A percentile compares a stretch with the other conserved stretches of the same genome.
phyloP scores from a whole-genome alignment of 2,113 vertebrate species.

The Silurus asotus region DNA sequence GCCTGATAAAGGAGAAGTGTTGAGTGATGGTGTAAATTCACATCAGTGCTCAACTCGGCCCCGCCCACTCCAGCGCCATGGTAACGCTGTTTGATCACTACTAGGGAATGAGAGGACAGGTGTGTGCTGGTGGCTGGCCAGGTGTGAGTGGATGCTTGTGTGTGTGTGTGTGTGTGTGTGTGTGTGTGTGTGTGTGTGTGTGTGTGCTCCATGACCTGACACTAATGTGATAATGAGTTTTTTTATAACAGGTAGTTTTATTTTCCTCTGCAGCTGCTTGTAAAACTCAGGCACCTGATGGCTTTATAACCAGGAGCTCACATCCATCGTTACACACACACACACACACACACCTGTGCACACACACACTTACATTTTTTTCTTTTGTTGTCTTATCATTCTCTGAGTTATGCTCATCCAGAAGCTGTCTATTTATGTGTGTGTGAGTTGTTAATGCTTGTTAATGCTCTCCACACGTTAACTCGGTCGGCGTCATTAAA shows the following conservation, averaged over 20 bases:
- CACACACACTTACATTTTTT: constrained; percentile 19
- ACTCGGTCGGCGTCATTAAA: constrained; percentile 20
- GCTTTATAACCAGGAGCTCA: constrained; percentile 40
- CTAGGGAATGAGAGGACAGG: constrained; percentile 49
- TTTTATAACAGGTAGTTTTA: constrained; percentile 32
- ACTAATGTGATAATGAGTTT: constrained; percentile 59
- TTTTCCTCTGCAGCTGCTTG: constrained; percentile 27
- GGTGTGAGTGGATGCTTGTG: constrained; percentile 40
- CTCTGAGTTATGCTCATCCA: constrained; percentile 49
- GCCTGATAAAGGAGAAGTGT: constrained; percentile 40
- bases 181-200: constrained; percentile 14
- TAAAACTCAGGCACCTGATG: constrained; percentile 36
- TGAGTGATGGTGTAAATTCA: constrained; percentile 36
- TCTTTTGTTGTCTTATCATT: constrained; percentile 45
- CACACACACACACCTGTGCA: background rate
- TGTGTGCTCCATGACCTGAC: constrained; percentile 45
- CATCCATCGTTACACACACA: background rate
- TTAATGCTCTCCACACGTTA: background rate
- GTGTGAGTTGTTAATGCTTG: constrained; percentile 54
- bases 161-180: constrained; percentile 16
- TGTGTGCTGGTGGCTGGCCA: constrained; percentile 42
- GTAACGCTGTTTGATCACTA: constrained; percentile 51
- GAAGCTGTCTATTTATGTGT: constrained; percentile 54
- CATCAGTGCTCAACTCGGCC: background rate
- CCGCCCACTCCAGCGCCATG: constrained; percentile 25